Evolutionary conservation across 2,797 vertebrate species (phyloP).

Genomic region (Ciconia nigra): DNA sequence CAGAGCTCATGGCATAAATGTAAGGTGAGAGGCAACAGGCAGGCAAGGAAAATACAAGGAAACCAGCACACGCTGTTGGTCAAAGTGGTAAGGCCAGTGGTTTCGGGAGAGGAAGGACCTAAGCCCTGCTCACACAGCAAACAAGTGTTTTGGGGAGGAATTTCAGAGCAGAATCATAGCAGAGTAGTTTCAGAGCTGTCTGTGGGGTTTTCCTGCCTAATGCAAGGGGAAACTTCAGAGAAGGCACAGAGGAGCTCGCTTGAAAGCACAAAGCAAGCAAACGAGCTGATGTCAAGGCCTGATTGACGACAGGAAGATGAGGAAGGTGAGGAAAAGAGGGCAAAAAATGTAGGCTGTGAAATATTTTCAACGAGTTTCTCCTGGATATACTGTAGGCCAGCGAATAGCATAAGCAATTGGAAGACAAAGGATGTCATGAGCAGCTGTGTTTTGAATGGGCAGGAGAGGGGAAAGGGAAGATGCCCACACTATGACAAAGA

Average conservation of each 20-base stretch:
- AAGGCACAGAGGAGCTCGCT: not conserved
- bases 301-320: not conserved
- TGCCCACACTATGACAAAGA: fast-evolving
- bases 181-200: not conserved
- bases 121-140: not conserved
- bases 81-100: not conserved
- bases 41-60: not conserved
- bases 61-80: not conserved
- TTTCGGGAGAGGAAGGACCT: not conserved
- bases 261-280: not conserved
- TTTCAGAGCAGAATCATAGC: not conserved
- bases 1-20: not conserved
- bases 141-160: not conserved
- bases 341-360: not conserved
- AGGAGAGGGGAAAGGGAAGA: not conserved
- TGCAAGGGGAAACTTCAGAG: not conserved
- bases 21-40: not conserved
- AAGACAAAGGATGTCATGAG: not conserved
- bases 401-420: not conserved
- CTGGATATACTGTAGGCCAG: not conserved
- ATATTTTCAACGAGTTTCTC: not conserved
- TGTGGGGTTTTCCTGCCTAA: not conserved
- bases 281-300: not conserved
- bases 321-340: not conserved
- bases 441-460: not conserved